Base-by-base conservation (phyloP, 2,888 invertebrate genomes). In the Aphidoletes aphidimyza region DNA sequence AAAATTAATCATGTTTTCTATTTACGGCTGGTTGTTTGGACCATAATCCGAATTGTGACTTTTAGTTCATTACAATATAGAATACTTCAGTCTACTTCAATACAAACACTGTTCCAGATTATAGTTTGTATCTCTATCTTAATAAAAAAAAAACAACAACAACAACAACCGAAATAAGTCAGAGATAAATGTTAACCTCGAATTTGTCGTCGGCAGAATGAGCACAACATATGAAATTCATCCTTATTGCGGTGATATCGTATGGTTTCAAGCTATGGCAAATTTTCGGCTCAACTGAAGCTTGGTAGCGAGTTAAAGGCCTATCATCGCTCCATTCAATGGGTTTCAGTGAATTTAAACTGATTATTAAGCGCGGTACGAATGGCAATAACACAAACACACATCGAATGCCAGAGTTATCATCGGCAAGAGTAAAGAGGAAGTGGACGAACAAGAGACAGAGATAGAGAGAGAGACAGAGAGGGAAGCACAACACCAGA, bases 221-320 rank as follows among this genome's bases (percentile, higher is more conserved):
- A 54, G n/a, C n/a, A 54, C 22, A 54, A 22, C 54, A 54, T 54
- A 54, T 54, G 54, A 54, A 54, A 54, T 54, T 3, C 9, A 54
- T 22, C 22, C 54, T 22, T 54, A 54, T 11, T 54, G 54, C 54
- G 54, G 54, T 54, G 22, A n/a, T 54, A 22, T 54, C 22, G 22
- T 54, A 54, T 54, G 54, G 54, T 54, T 54, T 54, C 54, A 3
- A n/a, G 54, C 22, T 54, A 54, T 54, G 54, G 54, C 54, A 54
- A 54, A 22, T 54, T 54, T 54, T 22, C n/a, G 22, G 1, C 22
- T 54, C 54, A 1, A 54, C 3, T 47, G 47, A 17, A 5, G 9
- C 22, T 54, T 22, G 22, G 5, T 6, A 54, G 54, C 9, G 54
- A 54, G 54, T 17, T 47, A 47, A 47, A 54, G 22, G 54, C 22